Conservation (phyloP, 2,797 vertebrate species). For the Coccyzus lansbergi region DNA sequence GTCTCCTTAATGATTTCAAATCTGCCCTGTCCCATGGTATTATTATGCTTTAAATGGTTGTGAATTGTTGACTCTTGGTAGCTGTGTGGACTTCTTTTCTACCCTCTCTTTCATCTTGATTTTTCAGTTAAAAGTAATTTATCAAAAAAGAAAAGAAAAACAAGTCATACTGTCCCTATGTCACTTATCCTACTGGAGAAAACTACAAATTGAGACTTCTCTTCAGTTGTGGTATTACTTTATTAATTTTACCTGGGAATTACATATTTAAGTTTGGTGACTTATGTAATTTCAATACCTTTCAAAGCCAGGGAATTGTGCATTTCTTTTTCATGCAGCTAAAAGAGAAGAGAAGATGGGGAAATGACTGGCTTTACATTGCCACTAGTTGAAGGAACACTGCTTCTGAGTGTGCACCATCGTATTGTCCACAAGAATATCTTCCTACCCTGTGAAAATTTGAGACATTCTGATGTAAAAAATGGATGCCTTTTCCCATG, state of each 20-base stretch:
- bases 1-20: conserved; percentile 54
- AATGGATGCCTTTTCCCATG: not conserved
- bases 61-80: conserved; percentile 14
- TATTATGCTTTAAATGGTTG: conserved; percentile 5
- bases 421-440: not conserved
- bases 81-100: not conserved
- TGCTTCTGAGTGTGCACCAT: not conserved
- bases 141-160: not conserved
- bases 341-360: not conserved
- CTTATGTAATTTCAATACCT: not conserved
- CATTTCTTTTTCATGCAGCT: not conserved
- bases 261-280: not conserved
- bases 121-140: not conserved
- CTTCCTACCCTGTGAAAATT: not conserved
- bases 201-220: not conserved
- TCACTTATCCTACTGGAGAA: not conserved
- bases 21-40: conserved; percentile 3
- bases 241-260: not conserved
- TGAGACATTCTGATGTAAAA: not conserved
- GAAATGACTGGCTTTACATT: not conserved
- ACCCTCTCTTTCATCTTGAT: not conserved
- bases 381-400: not conserved
- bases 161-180: not conserved
- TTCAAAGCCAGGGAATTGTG: not conserved
- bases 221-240: not conserved